phyloP scores from a whole-genome alignment of 2,888 invertebrate genomes.

The Timema podura region DNA sequence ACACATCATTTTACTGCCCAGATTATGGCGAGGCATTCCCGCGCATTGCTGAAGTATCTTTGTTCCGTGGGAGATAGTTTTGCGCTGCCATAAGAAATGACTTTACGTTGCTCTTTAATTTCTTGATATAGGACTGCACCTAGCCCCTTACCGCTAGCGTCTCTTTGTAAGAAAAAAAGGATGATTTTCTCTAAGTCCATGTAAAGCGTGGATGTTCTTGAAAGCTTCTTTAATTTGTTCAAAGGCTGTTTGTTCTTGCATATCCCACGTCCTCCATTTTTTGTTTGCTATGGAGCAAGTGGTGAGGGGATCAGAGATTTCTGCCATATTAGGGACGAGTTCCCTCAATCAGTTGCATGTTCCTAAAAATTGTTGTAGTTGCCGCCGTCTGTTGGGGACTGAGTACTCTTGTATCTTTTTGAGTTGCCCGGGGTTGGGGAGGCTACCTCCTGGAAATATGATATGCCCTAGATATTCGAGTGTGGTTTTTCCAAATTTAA shows the following conservation, averaged over 20 bases:
- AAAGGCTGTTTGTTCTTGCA: background rate
- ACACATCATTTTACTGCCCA: background rate
- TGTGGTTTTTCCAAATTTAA: background rate
- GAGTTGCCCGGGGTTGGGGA: constrained; percentile 17
- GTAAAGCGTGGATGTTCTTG: constrained; percentile 8
- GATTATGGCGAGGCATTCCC: background rate
- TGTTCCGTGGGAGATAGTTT: background rate
- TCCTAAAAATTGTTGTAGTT: too few species aligned
- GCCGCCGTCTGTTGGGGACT: too few species aligned
- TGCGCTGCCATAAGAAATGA: background rate
- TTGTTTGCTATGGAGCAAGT: too few species aligned
- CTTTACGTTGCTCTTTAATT: background rate
- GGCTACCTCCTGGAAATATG: constrained; percentile 1
- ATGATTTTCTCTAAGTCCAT: background rate
- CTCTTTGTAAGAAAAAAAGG: background rate
- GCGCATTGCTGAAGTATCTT: background rate
- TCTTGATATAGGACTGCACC: background rate
- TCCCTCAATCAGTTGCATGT: background rate
- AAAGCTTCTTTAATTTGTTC: background rate
- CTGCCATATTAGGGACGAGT: background rate
- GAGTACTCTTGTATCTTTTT: too few species aligned
- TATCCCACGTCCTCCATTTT: too few species aligned
- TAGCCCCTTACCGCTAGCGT: background rate
- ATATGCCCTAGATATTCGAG: constrained; percentile 14
- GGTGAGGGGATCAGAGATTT: too few species aligned